Conservation (phyloP, 2,113 vertebrate species). For the Pelvicachromis taeniatus region DNA sequence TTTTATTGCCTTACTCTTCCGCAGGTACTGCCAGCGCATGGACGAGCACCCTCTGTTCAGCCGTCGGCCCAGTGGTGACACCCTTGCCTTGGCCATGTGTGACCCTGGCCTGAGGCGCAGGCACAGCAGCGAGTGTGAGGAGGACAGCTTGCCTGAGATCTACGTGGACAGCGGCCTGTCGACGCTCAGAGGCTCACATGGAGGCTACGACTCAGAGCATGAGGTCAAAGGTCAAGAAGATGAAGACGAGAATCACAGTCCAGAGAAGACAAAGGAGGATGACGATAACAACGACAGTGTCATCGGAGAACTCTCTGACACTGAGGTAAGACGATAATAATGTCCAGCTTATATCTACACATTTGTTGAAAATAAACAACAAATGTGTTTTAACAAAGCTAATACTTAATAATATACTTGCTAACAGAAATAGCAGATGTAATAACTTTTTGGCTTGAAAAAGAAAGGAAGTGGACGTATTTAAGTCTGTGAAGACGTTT, state of each 20-base stretch:
- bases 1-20: background rate
- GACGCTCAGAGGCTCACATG: constrained; percentile 84
- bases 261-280: background rate
- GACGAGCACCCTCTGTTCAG: constrained; percentile 73
- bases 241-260: constrained; percentile 27
- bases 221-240: constrained; percentile 73
- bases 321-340: constrained; percentile 74
- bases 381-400: background rate
- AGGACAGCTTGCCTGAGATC: constrained; percentile 87
- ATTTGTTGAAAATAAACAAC: too few relatives aligned
- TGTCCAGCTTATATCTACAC: background rate
- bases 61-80: constrained; percentile 71
- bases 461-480: background rate
- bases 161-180: constrained; percentile 93
- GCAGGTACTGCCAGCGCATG: constrained; percentile 76
- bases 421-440: background rate
- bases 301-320: constrained; percentile 79
- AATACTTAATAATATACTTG: background rate
- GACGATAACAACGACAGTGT: constrained; percentile 64
- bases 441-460: background rate
- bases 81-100: constrained; percentile 87
- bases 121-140: constrained; percentile 79
- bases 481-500: background rate
- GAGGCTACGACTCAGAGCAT: constrained; percentile 86
- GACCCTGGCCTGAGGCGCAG: constrained; percentile 85